Evolutionary conservation across 2,888 invertebrate genomes (phyloP), one percentile per base, ranked within the genome.

Genomic region (Dryadula phaetusa): DNA sequence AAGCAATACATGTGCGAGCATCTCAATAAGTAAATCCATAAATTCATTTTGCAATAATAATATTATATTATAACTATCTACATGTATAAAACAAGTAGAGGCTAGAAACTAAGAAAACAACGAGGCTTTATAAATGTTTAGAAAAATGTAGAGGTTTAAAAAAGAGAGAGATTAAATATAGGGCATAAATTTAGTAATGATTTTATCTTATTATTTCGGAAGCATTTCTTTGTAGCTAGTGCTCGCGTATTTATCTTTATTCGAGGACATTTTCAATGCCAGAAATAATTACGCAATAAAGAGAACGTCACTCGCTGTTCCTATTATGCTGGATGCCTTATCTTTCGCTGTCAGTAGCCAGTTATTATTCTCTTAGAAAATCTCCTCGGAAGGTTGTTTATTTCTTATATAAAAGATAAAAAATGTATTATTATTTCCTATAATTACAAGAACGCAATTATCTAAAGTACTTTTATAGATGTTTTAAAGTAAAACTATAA

Each of bases 261-360:
- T 47, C 18, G 20, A n/a, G 28, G 32, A 64, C 49, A 28, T 58
- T 64, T 64, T 64, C 56, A 58, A 58, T 64, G 47, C 40, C 16
- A 49, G 40, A 58, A 64, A 64, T 58, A 58, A 64, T 64, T 64
- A 64, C 47, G 40, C 25, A 73, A 69, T 74, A 72, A 73, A 71
- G 67, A 62, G 65, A 61, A 70, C 71, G 70, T 74, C 72, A 75
- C 73, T 75, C 72, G 66, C 63, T 73, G 74, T 72, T 74, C 79
- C 77, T 78, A 78, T 78, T 78, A 78, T 77, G 67, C 75, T 70
- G 74, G 72, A 66, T 64, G 72, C 69, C 77, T 79, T 80, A 79
- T 79, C 80, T 77, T 73, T 72, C 66, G 68, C 72, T 77, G 79
- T 79, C 78, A 79, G 80, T 76, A 70, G 70, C 68, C 67, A 70